Percentiles rank a stretch among this genome's conserved stretches.
Evolutionary conservation across 1,140 invertebrate species (phyloP).

Genomic region (Listronotus bonariensis): DNA sequence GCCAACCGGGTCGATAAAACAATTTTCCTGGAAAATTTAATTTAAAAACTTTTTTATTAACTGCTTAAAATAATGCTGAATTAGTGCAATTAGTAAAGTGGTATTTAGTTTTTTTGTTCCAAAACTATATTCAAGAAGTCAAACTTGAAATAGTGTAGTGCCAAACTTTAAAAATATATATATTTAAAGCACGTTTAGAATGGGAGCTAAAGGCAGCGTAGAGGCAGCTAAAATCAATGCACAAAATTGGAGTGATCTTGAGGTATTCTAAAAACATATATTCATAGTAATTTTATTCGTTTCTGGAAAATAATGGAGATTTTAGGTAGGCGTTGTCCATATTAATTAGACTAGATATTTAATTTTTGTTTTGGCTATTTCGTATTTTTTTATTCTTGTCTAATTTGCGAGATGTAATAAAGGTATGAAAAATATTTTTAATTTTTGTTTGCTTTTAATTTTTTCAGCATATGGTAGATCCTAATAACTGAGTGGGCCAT

Average conservation of each 20-base stretch:
- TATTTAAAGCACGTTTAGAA: slow-evolving; percentile 41
- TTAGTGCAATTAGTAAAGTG: not conserved
- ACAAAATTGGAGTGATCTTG: slow-evolving; percentile 74
- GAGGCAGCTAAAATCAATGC: slow-evolving; percentile 73
- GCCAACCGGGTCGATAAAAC: slow-evolving; percentile 26
- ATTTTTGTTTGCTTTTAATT: no score
- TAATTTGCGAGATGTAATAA: no score
- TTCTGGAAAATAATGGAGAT: not conserved
- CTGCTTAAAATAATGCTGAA: slow-evolving; percentile 9
- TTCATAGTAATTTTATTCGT: not conserved
- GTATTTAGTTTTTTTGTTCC: slow-evolving; percentile 3
- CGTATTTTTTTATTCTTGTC: no score
- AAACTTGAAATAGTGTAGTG: slow-evolving; percentile 17
- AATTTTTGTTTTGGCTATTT: no score
- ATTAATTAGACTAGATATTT: no score
- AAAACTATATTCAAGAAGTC: slow-evolving; percentile 4
- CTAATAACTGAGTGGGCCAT: no score
- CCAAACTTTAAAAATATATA: slow-evolving; percentile 33
- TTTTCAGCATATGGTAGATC: no score
- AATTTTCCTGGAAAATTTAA: slow-evolving; percentile 17
- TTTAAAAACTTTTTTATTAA: slow-evolving; percentile 9
- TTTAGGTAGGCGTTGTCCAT: not conserved
- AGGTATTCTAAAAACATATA: slow-evolving; percentile 59
- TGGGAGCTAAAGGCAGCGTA: slow-evolving; percentile 76
- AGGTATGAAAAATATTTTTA: no score